Conservation (phyloP, 2,888 invertebrate species). For the Hofmannophila pseudospretella region DNA sequence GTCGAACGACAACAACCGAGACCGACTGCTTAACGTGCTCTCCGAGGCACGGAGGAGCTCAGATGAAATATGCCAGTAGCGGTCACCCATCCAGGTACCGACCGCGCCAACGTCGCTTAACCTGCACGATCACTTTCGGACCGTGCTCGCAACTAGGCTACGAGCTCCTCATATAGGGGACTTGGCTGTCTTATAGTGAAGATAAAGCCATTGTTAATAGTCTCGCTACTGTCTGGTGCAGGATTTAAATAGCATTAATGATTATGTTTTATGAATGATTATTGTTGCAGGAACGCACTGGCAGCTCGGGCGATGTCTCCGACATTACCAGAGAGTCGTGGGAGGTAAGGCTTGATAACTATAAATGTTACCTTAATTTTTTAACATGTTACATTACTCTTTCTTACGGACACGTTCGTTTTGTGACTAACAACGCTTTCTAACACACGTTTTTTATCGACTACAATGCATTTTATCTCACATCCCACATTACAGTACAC, state of each 20-base stretch:
- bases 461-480: constrained; percentile 45
- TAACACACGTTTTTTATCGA: constrained; percentile 42
- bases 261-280: constrained; percentile 16
- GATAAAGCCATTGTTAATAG: too few species aligned
- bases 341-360: constrained; percentile 85
- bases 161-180: too few species aligned
- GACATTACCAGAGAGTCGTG: constrained; percentile 93
- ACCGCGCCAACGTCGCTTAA: too few species aligned
- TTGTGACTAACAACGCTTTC: constrained; percentile 44
- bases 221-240: neutral
- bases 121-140: too few species aligned
- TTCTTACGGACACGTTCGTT: constrained; percentile 34
- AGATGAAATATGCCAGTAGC: too few species aligned
- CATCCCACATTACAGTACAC: constrained; percentile 69
- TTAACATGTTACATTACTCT: constrained; percentile 17
- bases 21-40: too few species aligned
- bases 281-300: constrained; percentile 71
- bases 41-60: too few species aligned
- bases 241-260: constrained; percentile 3
- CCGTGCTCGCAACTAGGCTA: too few species aligned
- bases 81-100: too few species aligned
- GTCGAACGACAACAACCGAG: too few species aligned
- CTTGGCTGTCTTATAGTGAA: too few species aligned
- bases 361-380: constrained; percentile 10
- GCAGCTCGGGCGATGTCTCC: constrained; percentile 85